Conservation (phyloP, 1,140 invertebrate species). For the Drosophila truncata region DNA sequence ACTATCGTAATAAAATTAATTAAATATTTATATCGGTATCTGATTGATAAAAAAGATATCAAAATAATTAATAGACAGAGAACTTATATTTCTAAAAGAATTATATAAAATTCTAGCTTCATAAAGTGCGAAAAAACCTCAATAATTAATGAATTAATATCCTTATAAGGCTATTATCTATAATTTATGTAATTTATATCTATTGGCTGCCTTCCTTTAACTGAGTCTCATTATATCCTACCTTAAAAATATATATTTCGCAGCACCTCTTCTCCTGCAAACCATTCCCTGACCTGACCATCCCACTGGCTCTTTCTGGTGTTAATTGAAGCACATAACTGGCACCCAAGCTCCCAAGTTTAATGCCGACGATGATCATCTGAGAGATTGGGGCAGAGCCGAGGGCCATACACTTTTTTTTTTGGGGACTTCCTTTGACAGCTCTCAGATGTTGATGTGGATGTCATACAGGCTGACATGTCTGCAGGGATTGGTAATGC, state of each 20-base stretch:
- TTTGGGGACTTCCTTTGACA: conserved; percentile 64
- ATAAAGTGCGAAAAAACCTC: too few relatives aligned
- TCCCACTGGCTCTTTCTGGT: conserved; percentile 16
- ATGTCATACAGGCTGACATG: conserved; percentile 82
- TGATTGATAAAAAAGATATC: too few relatives aligned
- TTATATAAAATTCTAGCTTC: too few relatives aligned
- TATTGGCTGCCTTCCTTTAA: too few relatives aligned
- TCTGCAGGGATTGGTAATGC: conserved; percentile 52
- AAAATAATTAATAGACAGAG: too few relatives aligned
- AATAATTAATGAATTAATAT: too few relatives aligned
- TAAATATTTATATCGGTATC: too few relatives aligned
- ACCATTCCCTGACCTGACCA: too few relatives aligned
- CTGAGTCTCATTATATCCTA: neutral
- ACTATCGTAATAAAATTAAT: too few relatives aligned
- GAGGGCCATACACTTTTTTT: conserved; percentile 14
- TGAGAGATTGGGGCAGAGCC: conserved; percentile 20
- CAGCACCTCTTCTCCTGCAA: neutral
- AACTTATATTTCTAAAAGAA: too few relatives aligned
- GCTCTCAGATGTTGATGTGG: conserved; percentile 69
- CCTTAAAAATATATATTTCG: neutral
- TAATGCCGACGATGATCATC: conserved; percentile 21
- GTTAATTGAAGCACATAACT: conserved; percentile 73
- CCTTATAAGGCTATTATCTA: too few relatives aligned
- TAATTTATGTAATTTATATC: too few relatives aligned
- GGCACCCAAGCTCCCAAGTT: conserved; percentile 35